A percentile compares a stretch with the other conserved stretches of the same genome.
Conservation (phyloP, 2,888 invertebrate genomes). For the Campaea margaritaria region DNA sequence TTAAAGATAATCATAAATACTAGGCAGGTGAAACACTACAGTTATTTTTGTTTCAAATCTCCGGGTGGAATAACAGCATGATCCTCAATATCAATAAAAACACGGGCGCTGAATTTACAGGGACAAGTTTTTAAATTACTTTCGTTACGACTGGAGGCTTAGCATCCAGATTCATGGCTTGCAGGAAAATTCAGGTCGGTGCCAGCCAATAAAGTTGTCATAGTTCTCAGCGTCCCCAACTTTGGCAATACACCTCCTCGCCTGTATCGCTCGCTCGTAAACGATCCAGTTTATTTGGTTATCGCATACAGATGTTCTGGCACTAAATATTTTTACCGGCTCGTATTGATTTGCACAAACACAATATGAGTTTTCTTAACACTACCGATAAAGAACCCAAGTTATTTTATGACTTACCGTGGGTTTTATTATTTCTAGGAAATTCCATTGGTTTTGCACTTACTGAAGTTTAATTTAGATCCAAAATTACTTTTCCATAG, state of each 20-base stretch:
- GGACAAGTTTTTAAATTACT: slow-evolving; percentile 29
- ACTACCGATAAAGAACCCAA: not conserved
- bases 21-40: not conserved
- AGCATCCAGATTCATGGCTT: slow-evolving; percentile 41
- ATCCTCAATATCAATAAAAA: slow-evolving; percentile 19
- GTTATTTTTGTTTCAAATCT: slow-evolving; percentile 5
- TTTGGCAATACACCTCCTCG: slow-evolving; percentile 42
- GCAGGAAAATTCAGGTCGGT: slow-evolving; percentile 37
- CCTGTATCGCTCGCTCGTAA: slow-evolving; percentile 35
- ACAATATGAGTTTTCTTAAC: slow-evolving; percentile 12
- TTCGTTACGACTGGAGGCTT: slow-evolving; percentile 29
- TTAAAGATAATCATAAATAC: not conserved
- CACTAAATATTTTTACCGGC: slow-evolving; percentile 36
- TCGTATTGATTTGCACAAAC: slow-evolving; percentile 31
- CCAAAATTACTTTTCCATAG: slow-evolving; percentile 2
- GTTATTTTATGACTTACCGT: not conserved
- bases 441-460: not conserved
- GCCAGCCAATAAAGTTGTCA: slow-evolving; percentile 45
- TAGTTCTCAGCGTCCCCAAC: slow-evolving; percentile 38
- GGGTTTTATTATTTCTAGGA: not conserved
- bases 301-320: slow-evolving; percentile 36
- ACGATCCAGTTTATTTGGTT: slow-evolving; percentile 42
- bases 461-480: slow-evolving; percentile 8
- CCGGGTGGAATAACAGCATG: slow-evolving; percentile 9
- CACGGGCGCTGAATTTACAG: slow-evolving; percentile 15